Evolutionary conservation across 1,140 invertebrate genomes (phyloP).

Genomic region (Lithobius niger): DNA sequence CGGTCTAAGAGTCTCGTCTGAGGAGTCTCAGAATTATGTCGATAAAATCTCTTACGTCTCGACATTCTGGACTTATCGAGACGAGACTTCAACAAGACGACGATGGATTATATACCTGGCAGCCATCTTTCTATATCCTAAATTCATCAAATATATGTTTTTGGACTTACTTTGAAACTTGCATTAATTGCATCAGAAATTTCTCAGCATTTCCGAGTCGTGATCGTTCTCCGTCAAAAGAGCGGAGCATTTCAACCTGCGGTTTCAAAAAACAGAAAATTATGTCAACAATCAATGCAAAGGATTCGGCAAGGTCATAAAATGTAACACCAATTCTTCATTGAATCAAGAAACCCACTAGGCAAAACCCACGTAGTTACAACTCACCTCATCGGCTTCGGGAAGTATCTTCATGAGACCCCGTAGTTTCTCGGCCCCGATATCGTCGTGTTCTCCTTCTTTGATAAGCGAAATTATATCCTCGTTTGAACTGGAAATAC

Average conservation of each 20-base stretch:
- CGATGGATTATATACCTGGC: neutral
- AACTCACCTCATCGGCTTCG: conserved; percentile 63
- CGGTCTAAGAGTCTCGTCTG: too few relatives aligned
- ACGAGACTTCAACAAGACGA: neutral
- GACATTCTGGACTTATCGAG: neutral
- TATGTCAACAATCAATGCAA: conserved; percentile 20
- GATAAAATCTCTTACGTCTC: too few relatives aligned
- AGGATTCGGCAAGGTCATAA: neutral
- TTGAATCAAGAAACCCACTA: neutral
- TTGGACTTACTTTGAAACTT: conserved; percentile 60
- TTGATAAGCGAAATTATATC: conserved; percentile 78
- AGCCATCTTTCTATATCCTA: conserved; percentile 17
- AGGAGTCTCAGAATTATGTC: too few relatives aligned
- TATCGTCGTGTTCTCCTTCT: conserved; percentile 70
- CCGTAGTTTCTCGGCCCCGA: conserved; percentile 80
- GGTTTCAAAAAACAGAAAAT: neutral
- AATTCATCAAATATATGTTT: neutral
- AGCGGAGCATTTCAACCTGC: conserved; percentile 64
- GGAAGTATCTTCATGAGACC: conserved; percentile 86
- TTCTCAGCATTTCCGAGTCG: conserved; percentile 84
- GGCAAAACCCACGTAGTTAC: neutral
- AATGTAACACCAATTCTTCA: neutral
- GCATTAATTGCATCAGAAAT: conserved; percentile 73
- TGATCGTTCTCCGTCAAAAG: conserved; percentile 63
- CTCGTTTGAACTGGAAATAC: conserved; percentile 58